Evolutionary conservation across 1,140 invertebrate genomes (phyloP), one percentile per base, ranked within the genome.

Genomic region (Kradibia gibbosae): DNA sequence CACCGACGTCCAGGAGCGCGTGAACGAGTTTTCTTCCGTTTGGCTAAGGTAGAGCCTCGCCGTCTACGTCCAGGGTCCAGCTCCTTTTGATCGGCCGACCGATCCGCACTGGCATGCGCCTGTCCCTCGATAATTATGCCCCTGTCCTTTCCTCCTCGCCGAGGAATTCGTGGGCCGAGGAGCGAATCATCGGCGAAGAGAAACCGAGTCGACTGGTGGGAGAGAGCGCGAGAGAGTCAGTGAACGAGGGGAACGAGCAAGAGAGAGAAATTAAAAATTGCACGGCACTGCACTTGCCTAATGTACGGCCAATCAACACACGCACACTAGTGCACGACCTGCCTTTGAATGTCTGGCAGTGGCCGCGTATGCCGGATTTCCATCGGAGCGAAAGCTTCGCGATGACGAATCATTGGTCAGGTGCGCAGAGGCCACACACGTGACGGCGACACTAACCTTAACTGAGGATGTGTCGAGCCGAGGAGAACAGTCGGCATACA

Each of bases 251-350:
- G n/a, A n/a, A n/a, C 71, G 42, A 20, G 45, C n/a, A 11, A 45
- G 17, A 13, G 31, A 34, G 28, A 73, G 71, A 55, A 25, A 55
- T 28, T 15, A 42, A 25, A 28, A 48, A 22, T 28, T 48, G 25
- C n/a, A 48, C 70, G 34, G 39, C 31, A n/a, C 28, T 73, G 71
- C 71, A 73, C 71, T 73, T 73, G 28, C 13, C 70, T 72, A 22
- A 72, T 73, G 53, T 36, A 74, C 36, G 34, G 36, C 20, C 72
- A 57, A 75, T 57, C 50, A 57, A 42, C 53, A 31, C 57, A 48
- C 74, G 8, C 74, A 65, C 20, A 22, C 57, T 31, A 48, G 34
- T 48, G 42, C 57, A 28, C 53, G 13, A 1, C 22, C 10, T n/a
- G n/a, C n/a, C n/a, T n/a, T n/a, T n/a, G n/a, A n/a, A n/a, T 31